phyloP scores from a whole-genome alignment of 2,113 vertebrate genomes.

The Leucopternis melanops region DNA sequence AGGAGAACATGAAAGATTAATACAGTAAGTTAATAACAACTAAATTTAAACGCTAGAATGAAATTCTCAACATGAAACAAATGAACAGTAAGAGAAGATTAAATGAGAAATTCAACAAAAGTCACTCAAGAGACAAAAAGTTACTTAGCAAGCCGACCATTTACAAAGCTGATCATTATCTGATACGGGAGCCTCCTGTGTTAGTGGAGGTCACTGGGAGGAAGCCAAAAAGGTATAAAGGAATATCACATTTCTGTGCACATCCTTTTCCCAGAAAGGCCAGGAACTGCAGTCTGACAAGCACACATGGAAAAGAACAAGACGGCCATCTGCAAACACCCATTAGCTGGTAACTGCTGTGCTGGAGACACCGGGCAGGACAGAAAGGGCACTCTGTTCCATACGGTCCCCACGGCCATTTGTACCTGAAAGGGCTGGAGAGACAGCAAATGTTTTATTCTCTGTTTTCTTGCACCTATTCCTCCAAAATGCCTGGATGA shows the following conservation, averaged over 20 bases:
- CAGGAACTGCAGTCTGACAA: not conserved
- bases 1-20: not conserved
- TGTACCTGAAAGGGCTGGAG: not conserved
- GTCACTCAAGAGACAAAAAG: not conserved
- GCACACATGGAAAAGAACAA: not conserved
- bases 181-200: not conserved
- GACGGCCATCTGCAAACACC: not conserved
- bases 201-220: not conserved
- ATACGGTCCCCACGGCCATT: accelerated
- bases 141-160: not conserved
- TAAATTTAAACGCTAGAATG: not conserved
- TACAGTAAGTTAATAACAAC: not conserved
- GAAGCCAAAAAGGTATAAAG: not conserved
- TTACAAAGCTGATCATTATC: not conserved
- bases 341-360: too few species aligned
- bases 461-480: not conserved
- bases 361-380: not conserved
- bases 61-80: not conserved
- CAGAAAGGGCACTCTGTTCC: not conserved
- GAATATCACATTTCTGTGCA: not conserved
- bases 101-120: not conserved
- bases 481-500: not conserved
- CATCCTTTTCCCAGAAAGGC: not conserved
- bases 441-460: not conserved
- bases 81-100: not conserved